Conservation (phyloP, 1,140 invertebrate genomes). For the Rhopalosiphum padi region DNA sequence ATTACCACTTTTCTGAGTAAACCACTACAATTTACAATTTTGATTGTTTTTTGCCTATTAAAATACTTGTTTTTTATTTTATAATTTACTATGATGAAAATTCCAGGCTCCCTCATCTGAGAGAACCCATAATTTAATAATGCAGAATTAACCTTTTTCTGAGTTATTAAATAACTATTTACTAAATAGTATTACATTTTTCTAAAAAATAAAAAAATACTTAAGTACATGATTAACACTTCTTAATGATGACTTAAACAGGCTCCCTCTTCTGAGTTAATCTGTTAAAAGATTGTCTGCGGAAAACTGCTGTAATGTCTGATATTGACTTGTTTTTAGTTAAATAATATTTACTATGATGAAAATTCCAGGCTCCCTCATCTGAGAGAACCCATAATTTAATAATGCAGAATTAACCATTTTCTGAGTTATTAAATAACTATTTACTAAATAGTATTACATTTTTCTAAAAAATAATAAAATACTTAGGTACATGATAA, state of each 20-base stretch:
- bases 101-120: slow-evolving; percentile 53
- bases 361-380: slow-evolving; percentile 52
- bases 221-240: too few relatives aligned
- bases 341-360: slow-evolving; percentile 18
- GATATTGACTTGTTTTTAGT: background rate
- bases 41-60: too few relatives aligned
- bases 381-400: slow-evolving; percentile 49
- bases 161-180: background rate
- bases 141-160: slow-evolving; percentile 31
- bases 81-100: slow-evolving; percentile 38
- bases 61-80: background rate
- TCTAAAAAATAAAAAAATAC: too few relatives aligned
- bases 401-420: background rate
- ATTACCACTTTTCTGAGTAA: slow-evolving; percentile 29
- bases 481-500: too few relatives aligned
- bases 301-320: slow-evolving; percentile 48
- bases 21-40: background rate
- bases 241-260: slow-evolving; percentile 46
- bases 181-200: background rate
- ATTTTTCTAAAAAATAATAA: too few relatives aligned
- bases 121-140: slow-evolving; percentile 39
- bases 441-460: background rate
- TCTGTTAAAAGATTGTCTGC: slow-evolving; percentile 30
- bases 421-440: background rate
- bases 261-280: slow-evolving; percentile 49